A percentile compares a stretch with the other conserved stretches of the same genome.
Conservation (phyloP, 2,113 vertebrate species). For the Sclerurus mexicanus region DNA sequence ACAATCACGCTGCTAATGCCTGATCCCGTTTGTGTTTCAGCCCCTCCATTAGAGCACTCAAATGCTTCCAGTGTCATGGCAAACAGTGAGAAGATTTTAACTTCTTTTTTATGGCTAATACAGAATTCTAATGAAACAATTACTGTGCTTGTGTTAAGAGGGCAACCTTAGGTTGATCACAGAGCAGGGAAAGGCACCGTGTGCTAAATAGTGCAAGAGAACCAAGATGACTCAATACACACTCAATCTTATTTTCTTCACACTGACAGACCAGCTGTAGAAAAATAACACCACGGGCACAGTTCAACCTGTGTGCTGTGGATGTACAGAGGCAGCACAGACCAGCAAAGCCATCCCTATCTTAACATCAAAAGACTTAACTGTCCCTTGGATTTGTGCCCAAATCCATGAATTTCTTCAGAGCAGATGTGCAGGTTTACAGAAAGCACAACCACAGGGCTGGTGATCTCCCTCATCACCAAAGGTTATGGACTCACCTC, state of each 20-base stretch:
- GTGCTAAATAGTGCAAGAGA: neutral
- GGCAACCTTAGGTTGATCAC: neutral
- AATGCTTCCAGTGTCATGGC: neutral
- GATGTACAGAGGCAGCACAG: neutral
- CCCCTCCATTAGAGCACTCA: neutral
- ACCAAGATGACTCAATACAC: neutral
- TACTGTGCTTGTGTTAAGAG: neutral
- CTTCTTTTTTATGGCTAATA: neutral
- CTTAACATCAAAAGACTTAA: neutral
- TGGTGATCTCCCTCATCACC: neutral
- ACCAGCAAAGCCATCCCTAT: neutral
- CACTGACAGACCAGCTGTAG: neutral
- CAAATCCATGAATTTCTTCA: neutral
- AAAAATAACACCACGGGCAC: neutral
- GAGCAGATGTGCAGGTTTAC: neutral
- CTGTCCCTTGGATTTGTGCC: neutral
- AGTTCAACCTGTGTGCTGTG: neutral
- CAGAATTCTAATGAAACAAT: neutral
- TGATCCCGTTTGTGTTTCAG: neutral
- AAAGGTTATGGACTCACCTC: slow-evolving; percentile 82
- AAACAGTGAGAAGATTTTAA: neutral
- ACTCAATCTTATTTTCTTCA: slow-evolving; percentile 10
- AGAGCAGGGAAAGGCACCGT: neutral
- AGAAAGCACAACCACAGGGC: neutral
- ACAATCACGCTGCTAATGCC: neutral